Evolutionary conservation across 2,888 invertebrate genomes (phyloP).

Genomic region (Amphiduros pacificus): DNA sequence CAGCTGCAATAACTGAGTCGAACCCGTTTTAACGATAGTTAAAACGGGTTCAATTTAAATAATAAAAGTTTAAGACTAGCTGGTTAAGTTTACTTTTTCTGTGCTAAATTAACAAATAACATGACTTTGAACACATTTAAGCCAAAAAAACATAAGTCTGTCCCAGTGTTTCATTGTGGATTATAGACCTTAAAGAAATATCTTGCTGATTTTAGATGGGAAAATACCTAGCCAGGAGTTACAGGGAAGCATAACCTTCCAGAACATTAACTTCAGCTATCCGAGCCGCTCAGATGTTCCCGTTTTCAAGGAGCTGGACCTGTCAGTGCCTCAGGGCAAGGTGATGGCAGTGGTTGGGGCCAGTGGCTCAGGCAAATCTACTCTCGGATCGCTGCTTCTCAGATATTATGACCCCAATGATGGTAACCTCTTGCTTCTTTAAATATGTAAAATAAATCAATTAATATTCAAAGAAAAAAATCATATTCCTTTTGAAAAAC

Average conservation of each 20-base stretch:
- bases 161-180: not conserved
- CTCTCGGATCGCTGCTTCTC: constrained; percentile 80
- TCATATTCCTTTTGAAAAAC: too few species aligned
- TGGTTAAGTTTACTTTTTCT: too few species aligned
- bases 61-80: too few species aligned
- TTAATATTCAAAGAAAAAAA: too few species aligned
- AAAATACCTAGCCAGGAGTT: constrained; percentile 62
- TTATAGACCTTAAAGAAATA: not conserved
- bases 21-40: too few species aligned
- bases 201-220: constrained; percentile 64
- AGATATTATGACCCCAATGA: constrained; percentile 78
- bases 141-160: not conserved
- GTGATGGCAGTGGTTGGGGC: constrained; percentile 86
- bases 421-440: too few species aligned
- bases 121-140: too few species aligned
- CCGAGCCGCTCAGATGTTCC: constrained; percentile 67
- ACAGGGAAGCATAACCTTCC: constrained; percentile 74
- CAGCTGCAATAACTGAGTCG: too few species aligned
- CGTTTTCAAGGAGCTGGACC: constrained; percentile 70
- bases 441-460: too few species aligned
- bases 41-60: too few species aligned
- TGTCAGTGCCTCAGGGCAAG: constrained; percentile 69
- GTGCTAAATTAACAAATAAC: too few species aligned
- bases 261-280: constrained; percentile 75
- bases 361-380: constrained; percentile 94